Percentiles rank a stretch among this genome's conserved stretches.
These are phyloP conservation scores for Alloplasta piceator DNA, from an alignment of 2,888 invertebrate genomes.

Conservation along the genomic window DNA sequence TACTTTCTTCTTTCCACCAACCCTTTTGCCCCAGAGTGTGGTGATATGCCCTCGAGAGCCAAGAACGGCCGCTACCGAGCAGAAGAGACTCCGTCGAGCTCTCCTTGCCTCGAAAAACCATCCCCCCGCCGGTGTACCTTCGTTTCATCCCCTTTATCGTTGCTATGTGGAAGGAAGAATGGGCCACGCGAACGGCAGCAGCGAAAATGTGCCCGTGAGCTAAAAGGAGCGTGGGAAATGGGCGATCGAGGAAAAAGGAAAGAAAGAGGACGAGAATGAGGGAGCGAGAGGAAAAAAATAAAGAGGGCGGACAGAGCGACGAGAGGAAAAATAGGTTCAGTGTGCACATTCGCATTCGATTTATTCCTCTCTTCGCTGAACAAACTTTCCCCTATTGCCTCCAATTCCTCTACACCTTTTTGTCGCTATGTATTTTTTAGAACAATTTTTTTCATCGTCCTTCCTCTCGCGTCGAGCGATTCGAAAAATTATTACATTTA, in stretches of 20 bases:
- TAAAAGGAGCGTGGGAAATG: slow-evolving; percentile 35
- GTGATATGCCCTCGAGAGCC: slow-evolving; percentile 40
- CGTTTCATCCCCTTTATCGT: slow-evolving; percentile 44
- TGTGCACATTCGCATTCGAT: slow-evolving; percentile 46
- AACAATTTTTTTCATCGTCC: background rate
- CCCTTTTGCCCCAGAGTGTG: slow-evolving; percentile 46
- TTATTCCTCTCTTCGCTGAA: slow-evolving; percentile 40
- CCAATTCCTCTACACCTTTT: background rate
- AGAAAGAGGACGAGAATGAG: slow-evolving; percentile 24
- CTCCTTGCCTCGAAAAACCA: slow-evolving; percentile 14
- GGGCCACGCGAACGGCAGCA: background rate
- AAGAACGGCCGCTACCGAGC: slow-evolving; percentile 12
- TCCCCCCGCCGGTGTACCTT: slow-evolving; percentile 11
- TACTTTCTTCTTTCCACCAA: slow-evolving; percentile 32
- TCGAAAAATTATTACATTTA: background rate
- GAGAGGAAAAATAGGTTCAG: slow-evolving; percentile 45
- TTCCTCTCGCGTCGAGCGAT: background rate
- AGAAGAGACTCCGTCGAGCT: slow-evolving; percentile 8
- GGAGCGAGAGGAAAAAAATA: slow-evolving; percentile 21
- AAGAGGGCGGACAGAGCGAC: slow-evolving; percentile 19
- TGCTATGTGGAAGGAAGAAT: background rate
- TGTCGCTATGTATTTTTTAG: slow-evolving; percentile 8
- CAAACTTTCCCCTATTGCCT: slow-evolving; percentile 19
- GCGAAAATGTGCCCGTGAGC: slow-evolving; percentile 7
- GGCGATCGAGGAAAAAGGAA: slow-evolving; percentile 12